phyloP scores from a whole-genome alignment of 2,113 vertebrate genomes.

The Atherinomorus stipes region DNA sequence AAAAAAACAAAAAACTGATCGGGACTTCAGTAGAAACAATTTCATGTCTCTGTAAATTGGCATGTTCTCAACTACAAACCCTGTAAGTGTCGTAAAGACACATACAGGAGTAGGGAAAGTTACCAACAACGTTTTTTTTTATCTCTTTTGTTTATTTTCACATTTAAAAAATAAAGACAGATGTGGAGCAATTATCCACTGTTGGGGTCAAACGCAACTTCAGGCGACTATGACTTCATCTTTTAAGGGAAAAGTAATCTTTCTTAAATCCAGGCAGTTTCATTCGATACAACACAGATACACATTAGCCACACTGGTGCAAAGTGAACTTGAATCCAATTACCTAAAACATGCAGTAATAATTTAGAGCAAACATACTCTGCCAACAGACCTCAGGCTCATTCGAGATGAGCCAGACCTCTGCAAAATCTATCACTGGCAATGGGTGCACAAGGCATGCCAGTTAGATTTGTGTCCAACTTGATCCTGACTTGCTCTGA shows the following conservation, averaged over 20 bases:
- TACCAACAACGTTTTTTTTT: no score
- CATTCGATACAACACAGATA: background rate
- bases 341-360: slow-evolving; percentile 4
- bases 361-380: background rate
- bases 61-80: background rate
- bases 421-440: background rate
- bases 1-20: no score
- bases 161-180: background rate
- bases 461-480: background rate
- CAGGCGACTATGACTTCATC: no score
- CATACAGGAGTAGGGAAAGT: background rate
- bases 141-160: background rate
- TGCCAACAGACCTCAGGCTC: background rate
- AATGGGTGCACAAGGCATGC: background rate
- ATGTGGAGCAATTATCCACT: background rate
- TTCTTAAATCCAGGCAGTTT: background rate
- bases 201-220: background rate
- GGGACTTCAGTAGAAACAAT: no score
- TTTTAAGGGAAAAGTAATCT: background rate
- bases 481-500: background rate
- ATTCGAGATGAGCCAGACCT: background rate
- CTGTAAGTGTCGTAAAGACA: no score
- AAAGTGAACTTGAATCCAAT: background rate
- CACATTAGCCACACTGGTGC: background rate
- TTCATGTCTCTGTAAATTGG: no score